Base-by-base conservation (phyloP, 1,140 invertebrate genomes). In the Bradynema listronoti region DNA sequence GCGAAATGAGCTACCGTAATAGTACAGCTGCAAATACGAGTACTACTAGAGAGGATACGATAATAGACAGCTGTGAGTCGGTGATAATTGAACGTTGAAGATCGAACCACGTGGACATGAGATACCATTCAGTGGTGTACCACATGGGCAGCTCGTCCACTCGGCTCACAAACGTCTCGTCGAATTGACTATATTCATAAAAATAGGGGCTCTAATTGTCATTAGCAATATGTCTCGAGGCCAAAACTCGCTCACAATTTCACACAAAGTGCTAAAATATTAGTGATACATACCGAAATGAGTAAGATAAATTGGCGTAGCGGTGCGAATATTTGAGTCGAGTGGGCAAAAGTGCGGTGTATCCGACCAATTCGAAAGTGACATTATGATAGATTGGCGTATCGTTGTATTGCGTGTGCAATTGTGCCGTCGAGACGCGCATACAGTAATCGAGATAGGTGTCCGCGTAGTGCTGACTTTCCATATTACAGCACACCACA, bases 31-130 rank as follows among this genome's bases (percentile, higher is more conserved):
- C 72, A 46, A 76, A 78, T 25, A 73, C 27, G 16, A 68, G 57
- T 1, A 78, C 73, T 4, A 76, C 73, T 14, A 61, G 6, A 7
- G 78, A 56, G 4, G 75, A 78, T 9, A 73, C 47, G n/a, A 67
- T 22, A 34, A 78, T 58, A 27, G 69, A 73, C 34, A 52, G 47
- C 29, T 63, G 25, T 29, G 56, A 75, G 39, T 78, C 73, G 1
- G 61, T 49, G 11, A 76, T 68, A 30, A 76, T 70, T 29, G 75
- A 63, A 24, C 68, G 60, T 42, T 73, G 73, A n/a, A 76, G 36
- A 60, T 76, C 73, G 60, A 65, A 76, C 73, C 73, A 76, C 7
- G 71, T 77, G 5, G 69, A 69, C 73, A 76, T 76, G 14, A 78
- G 43, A 29, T 24, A 61, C 73, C 73, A 76, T 56, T 76, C 73